Evolutionary conservation across 2,888 invertebrate species (phyloP), one percentile per base, ranked within the genome.

Genomic region (Machimus atricapillus): DNA sequence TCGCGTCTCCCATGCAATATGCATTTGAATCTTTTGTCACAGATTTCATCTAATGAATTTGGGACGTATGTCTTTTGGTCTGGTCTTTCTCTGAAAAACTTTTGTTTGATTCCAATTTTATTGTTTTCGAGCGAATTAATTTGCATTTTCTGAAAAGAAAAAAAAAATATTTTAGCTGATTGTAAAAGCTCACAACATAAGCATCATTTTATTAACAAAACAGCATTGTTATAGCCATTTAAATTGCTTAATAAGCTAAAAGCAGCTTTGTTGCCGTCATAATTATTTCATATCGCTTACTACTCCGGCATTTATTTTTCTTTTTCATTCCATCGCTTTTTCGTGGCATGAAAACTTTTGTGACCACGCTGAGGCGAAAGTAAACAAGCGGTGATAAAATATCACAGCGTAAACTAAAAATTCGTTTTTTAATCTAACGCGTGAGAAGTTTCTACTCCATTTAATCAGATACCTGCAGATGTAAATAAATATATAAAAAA

Each of bases 1-100:
- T 81, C 81, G 52, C 81, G 81, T 37, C 81, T 81, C 43, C 46
- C 34, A 66, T 23, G 81, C 7, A 46, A 23, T 78, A 16, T 31
- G 56, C 56, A 81, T 81, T 81, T 46, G 52, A 81, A 81, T 81
- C 81, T 81, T 81, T 81, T 37, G 81, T 56, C 78, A 78, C 43
- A 16, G 78, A 40, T 81, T 81, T 81, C 52, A 78, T 78, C 43
- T 40, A 46, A 43, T 78, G 66, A 66, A 66, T 66, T 66, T 66
- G 66, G 23, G 27, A 19, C 66, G 27, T 8, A 23, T 66, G 5
- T 43, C 23, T 78, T 37, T 78, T 43, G 5, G 37, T 76, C 37
- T 76, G 1, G 7, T 37, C 16, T 66, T 37, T 31, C 16, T n/a
- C 14, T n/a, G n/a, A 78, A 78, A 43, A 78, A 19, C 40, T 78